phyloP scores from a whole-genome alignment of 2,888 invertebrate species.

The Lochmaea crataegi region DNA sequence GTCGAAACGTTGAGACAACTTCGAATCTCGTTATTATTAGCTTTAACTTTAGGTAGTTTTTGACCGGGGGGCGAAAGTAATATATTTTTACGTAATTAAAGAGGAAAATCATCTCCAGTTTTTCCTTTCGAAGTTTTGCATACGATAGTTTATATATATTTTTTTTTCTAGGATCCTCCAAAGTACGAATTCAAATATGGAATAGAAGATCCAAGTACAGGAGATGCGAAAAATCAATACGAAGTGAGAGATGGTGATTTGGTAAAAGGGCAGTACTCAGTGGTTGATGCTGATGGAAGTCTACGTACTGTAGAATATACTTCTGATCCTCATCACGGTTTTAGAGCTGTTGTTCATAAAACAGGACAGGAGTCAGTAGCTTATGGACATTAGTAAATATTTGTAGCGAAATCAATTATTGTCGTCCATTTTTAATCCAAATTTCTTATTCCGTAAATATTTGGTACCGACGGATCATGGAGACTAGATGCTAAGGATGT shows the following conservation, averaged over 20 bases:
- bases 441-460: too few relatives aligned
- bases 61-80: too few relatives aligned
- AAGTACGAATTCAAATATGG: conserved; percentile 54
- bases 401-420: neutral
- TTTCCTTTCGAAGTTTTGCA: too few relatives aligned
- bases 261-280: conserved; percentile 52
- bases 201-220: conserved; percentile 52
- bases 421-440: too few relatives aligned
- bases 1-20: too few relatives aligned
- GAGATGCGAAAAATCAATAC: conserved; percentile 52
- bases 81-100: too few relatives aligned
- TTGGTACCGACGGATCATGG: too few relatives aligned
- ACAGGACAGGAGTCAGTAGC: conserved; percentile 49
- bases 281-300: conserved; percentile 53
- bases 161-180: conserved; percentile 45
- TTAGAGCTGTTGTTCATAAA: conserved; percentile 53
- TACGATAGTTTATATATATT: conserved; percentile 4
- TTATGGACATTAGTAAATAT: conserved; percentile 38
- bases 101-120: neutral
- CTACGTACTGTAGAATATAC: conserved; percentile 52
- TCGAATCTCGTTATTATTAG: too few relatives aligned
- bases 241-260: conserved; percentile 53
- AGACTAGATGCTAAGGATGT: too few relatives aligned
- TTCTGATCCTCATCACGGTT: conserved; percentile 53
- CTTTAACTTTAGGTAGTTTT: too few relatives aligned